Conservation (phyloP, 2,888 invertebrate species). For the Amorpha juglandis region DNA sequence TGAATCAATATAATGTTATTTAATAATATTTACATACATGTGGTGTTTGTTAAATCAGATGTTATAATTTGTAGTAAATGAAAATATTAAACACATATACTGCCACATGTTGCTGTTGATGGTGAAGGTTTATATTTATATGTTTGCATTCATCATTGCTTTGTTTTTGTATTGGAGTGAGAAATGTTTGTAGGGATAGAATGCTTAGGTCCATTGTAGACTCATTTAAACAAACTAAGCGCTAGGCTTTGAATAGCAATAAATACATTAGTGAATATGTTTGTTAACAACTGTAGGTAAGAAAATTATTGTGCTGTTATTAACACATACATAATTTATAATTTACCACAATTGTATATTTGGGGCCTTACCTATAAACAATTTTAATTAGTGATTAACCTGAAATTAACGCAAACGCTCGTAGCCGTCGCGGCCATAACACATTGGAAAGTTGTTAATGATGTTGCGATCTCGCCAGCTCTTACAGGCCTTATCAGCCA, state of each 20-base stretch:
- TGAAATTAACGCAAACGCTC: too few species aligned
- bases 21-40: not conserved
- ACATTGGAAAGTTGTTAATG: too few species aligned
- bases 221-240: not conserved
- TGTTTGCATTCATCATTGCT: slow-evolving; percentile 5
- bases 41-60: not conserved
- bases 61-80: not conserved
- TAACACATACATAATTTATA: slow-evolving; percentile 16
- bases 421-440: too few species aligned
- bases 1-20: slow-evolving; percentile 49
- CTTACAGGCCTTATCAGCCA: too few species aligned
- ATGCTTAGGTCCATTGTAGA: slow-evolving; percentile 5
- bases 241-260: slow-evolving; percentile 20
- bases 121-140: slow-evolving; percentile 6
- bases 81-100: not conserved
- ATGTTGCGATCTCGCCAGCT: not conserved
- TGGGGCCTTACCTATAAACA: not conserved
- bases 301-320: slow-evolving; percentile 22
- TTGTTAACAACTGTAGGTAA: slow-evolving; percentile 23
- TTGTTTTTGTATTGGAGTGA: slow-evolving; percentile 13
- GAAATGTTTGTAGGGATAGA: slow-evolving; percentile 18
- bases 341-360: not conserved
- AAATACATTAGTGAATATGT: slow-evolving; percentile 14
- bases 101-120: slow-evolving; percentile 11
- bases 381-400: not conserved